phyloP scores from a whole-genome alignment of 2,888 invertebrate genomes.

The Chloroclysta siterata region DNA sequence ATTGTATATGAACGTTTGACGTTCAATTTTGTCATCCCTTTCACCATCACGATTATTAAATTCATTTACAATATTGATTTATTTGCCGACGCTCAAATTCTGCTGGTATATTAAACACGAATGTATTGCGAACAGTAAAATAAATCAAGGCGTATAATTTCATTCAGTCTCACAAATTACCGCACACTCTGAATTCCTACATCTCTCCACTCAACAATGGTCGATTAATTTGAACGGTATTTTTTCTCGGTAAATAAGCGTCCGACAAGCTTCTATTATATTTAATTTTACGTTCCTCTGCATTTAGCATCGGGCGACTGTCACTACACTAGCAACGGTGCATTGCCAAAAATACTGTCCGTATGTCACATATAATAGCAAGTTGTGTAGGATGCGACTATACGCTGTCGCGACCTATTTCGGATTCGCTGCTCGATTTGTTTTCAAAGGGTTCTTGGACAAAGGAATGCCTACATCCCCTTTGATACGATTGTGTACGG shows the following conservation, averaged over 20 bases:
- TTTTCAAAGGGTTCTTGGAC: conserved; percentile 59
- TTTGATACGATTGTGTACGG: conserved; percentile 29
- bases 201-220: conserved; percentile 1
- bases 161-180: conserved; percentile 10
- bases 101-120: conserved; percentile 1
- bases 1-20: background rate
- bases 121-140: conserved; percentile 7
- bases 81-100: no score
- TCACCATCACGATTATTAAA: no score
- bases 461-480: conserved; percentile 46
- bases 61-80: no score
- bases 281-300: conserved; percentile 13
- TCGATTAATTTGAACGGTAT: conserved; percentile 5
- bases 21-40: background rate
- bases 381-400: conserved; percentile 40
- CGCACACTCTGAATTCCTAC: conserved; percentile 11
- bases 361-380: conserved; percentile 45
- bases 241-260: background rate
- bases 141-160: conserved; percentile 13
- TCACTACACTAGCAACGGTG: conserved; percentile 53
- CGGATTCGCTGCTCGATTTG: conserved; percentile 53
- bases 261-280: background rate
- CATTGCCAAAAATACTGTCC: conserved; percentile 60
- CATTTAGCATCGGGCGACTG: conserved; percentile 23
- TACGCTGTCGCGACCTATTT: conserved; percentile 56